Conservation (phyloP, 37 sponge, comb jelly and placozoan species). For the Spongilla lacustris region DNA sequence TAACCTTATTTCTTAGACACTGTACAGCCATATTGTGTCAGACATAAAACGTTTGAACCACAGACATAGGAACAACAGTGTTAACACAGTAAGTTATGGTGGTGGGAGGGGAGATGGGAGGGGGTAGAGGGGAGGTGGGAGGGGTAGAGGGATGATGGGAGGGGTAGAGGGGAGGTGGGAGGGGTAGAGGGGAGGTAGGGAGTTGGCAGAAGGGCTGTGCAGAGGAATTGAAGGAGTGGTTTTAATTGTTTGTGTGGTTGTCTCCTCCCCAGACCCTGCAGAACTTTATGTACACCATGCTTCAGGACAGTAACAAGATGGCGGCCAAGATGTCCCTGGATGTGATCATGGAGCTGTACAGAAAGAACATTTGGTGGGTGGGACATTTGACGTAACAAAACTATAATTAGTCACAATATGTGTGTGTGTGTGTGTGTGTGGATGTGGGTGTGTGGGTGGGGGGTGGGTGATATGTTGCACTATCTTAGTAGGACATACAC, state of each 20-base stretch:
- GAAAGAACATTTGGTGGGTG: slow-evolving; percentile 78
- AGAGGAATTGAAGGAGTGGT: no score
- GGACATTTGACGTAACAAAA: no score
- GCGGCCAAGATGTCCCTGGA: slow-evolving; percentile 89
- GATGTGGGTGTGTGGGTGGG: no score
- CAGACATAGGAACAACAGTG: slow-evolving; percentile 83
- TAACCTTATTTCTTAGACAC: slow-evolving; percentile 29
- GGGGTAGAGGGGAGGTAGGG: no score
- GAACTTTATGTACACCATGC: slow-evolving; percentile 90
- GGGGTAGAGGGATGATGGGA: no score
- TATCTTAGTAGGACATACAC: no score
- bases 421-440: slow-evolving; percentile 5
- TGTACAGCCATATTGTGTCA: slow-evolving; percentile 81
- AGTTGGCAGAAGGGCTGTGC: no score
- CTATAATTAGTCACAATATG: no score
- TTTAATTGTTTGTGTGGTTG: no score
- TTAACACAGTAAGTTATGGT: slow-evolving; percentile 70
- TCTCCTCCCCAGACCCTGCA: slow-evolving; percentile 68
- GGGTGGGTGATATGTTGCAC: no score
- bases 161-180: background rate
- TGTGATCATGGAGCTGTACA: slow-evolving; percentile 86
- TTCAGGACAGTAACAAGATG: slow-evolving; percentile 70
- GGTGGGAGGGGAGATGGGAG: no score
- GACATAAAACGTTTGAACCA: slow-evolving; percentile 87
- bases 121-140: no score